Percentiles rank a stretch among this genome's conserved stretches.
Conservation (phyloP, 2,888 invertebrate genomes). For the Allygus modestus region DNA sequence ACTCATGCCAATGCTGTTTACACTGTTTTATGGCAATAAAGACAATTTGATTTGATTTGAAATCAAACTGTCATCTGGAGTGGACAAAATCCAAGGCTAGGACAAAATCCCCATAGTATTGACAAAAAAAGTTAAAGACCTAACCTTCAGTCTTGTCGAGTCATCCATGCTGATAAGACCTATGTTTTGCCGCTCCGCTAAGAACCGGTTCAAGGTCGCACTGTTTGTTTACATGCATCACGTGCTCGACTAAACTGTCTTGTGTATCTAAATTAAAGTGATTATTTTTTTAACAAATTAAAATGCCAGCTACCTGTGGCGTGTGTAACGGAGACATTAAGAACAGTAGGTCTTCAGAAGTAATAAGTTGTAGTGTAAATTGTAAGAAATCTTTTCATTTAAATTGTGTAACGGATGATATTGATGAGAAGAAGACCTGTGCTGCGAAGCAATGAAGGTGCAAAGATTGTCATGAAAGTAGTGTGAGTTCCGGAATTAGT, state of each 20-base stretch:
- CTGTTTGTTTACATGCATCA: background rate
- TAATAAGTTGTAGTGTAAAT: constrained; percentile 1
- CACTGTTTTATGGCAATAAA: no score
- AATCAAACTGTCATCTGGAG: no score
- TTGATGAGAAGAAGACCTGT: background rate
- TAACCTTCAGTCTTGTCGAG: background rate
- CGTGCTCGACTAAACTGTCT: background rate
- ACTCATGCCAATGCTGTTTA: no score
- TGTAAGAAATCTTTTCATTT: background rate
- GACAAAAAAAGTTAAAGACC: no score
- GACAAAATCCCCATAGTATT: no score
- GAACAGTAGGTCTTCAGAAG: background rate
- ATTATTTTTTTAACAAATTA: background rate
- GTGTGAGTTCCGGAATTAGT: background rate
- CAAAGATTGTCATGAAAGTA: constrained; percentile 3
- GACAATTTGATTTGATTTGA: no score
- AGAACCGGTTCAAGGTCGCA: background rate
- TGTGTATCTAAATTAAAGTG: background rate
- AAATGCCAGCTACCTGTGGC: constrained; percentile 11
- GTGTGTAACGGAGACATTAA: background rate
- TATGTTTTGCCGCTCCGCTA: background rate
- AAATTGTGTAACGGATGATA: background rate
- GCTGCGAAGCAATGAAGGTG: background rate
- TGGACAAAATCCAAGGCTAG: no score
- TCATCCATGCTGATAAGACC: background rate